phyloP scores from a whole-genome alignment of 37 sponge, comb jelly and placozoan genomes.

The Dysidea cf. avara region DNA sequence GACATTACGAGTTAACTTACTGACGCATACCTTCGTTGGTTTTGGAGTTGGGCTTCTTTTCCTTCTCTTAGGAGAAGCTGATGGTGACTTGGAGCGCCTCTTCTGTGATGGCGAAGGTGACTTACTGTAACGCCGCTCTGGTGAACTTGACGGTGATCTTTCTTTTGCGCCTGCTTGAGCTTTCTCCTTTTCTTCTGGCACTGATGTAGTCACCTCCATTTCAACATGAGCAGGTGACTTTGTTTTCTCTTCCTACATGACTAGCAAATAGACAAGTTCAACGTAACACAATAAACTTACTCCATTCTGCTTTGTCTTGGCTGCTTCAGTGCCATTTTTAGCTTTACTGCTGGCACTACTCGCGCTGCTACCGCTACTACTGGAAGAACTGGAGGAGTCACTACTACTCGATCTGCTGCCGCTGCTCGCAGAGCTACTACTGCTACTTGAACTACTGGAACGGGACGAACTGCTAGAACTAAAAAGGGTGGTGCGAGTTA shows the following conservation, averaged over 20 bases:
- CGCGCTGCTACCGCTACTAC: constrained; percentile 27
- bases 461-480: constrained; percentile 20
- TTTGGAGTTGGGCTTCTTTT: constrained; percentile 43
- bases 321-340: neutral
- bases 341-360: constrained; percentile 26
- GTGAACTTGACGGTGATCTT: neutral
- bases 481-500: no score
- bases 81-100: constrained; percentile 22
- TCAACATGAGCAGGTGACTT: constrained; percentile 2
- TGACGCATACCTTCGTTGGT: constrained; percentile 64
- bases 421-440: constrained; percentile 22
- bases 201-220: neutral
- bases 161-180: neutral
- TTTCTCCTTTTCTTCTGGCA: constrained; percentile 7
- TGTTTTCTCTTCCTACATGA: constrained; percentile 2
- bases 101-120: neutral
- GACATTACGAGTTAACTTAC: constrained; percentile 75
- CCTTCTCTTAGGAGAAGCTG: constrained; percentile 21
- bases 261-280: no score
- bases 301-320: neutral
- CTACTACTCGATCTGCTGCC: constrained; percentile 1
- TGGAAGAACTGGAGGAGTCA: constrained; percentile 40
- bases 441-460: constrained; percentile 33
- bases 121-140: neutral
- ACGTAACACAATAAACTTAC: no score